Evolutionary conservation across 2,888 invertebrate species (phyloP).

Genomic region (Gonocerus acuteangulatus): DNA sequence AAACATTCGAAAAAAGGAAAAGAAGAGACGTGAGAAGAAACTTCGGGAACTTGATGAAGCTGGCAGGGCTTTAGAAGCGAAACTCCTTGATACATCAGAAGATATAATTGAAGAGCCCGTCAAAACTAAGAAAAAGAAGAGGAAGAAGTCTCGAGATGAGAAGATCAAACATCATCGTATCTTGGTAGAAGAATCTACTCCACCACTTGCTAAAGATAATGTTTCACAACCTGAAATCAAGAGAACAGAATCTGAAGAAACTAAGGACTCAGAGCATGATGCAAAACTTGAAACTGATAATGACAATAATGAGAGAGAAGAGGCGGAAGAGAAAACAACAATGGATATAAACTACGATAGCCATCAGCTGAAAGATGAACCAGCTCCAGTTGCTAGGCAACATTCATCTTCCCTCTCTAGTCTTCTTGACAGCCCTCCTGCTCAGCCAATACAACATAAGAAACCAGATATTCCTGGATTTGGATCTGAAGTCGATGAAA

Average conservation of each 20-base stretch:
- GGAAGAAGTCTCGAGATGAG: conserved; percentile 59
- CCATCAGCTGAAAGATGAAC: conserved; percentile 17
- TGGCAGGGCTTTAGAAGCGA: conserved; percentile 72
- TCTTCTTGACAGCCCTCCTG: conserved; percentile 38
- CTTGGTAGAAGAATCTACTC: conserved; percentile 33
- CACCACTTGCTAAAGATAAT: conserved; percentile 38
- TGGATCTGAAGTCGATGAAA: conserved; percentile 57
- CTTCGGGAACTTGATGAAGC: conserved; percentile 63
- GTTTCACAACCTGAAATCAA: conserved; percentile 32
- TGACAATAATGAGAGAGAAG: conserved; percentile 26
- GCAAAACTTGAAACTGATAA: conserved; percentile 38
- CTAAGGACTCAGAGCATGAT: conserved; percentile 36
- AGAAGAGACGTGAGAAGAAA: conserved; percentile 40
- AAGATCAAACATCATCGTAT: conserved; percentile 43
- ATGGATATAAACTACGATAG: conserved; percentile 15
- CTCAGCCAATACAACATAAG: conserved; percentile 39
- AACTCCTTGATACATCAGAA: conserved; percentile 61
- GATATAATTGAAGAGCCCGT: conserved; percentile 45
- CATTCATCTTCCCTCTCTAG: conserved; percentile 34
- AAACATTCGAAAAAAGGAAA: conserved; percentile 40
- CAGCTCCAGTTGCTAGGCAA: conserved; percentile 46
- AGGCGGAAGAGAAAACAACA: conserved; percentile 15
- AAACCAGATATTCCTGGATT: conserved; percentile 60
- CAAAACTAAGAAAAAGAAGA: conserved; percentile 76
- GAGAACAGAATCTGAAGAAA: conserved; percentile 39